Base-by-base conservation (phyloP, 2,113 vertebrate species). In the Odobenus rosmarus region DNA sequence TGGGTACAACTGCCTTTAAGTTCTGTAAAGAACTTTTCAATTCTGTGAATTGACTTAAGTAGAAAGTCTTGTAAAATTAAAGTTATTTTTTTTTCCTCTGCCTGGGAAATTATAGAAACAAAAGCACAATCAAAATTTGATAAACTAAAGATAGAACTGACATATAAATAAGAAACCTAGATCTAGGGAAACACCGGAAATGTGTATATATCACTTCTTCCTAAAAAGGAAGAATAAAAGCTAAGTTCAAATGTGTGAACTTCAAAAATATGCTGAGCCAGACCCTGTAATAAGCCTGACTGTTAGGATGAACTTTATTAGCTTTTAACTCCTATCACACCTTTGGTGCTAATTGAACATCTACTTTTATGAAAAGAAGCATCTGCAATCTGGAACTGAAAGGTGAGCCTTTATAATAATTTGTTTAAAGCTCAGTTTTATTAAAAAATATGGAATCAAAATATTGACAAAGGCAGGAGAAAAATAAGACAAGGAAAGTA, bases 341-440 rank as follows among this genome's bases (percentile, higher is more conserved):
- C 18, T 95, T 69, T 46, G 12, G 61, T 95, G 86, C 67, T 97
- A 95, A 90, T 88, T 89, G 61, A 88, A 92, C 23, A 69, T 76
- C 89, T 92, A 28, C 12, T 80, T 94, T 87, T 95, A 95, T 90
- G 64, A 85, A 93, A 97, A 88, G 71, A 93, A 81, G 5, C 10
- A 69, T 90, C 42, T 93, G 23, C 21, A 81, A n/a, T 93, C 94
- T 96, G 74, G 59, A 94, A 87, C 46, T 69, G 14, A 67, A 87
- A 90, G 26, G 21, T 90, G 69, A 92, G 21, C 13, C 93, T 97
- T 97, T 67, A 46, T 77, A 88, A 77, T 71, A 91, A 93, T 61
- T 96, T 85, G 31, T 61, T 79, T 95, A 79, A 81, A 86, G n/a
- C 31, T 71, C 21, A 51, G 5, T 59, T 92, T 80, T 33, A 90